Evolutionary conservation across 2,888 invertebrate species (phyloP), one percentile per base, ranked within the genome.

Genomic region (Sipha maydis): DNA sequence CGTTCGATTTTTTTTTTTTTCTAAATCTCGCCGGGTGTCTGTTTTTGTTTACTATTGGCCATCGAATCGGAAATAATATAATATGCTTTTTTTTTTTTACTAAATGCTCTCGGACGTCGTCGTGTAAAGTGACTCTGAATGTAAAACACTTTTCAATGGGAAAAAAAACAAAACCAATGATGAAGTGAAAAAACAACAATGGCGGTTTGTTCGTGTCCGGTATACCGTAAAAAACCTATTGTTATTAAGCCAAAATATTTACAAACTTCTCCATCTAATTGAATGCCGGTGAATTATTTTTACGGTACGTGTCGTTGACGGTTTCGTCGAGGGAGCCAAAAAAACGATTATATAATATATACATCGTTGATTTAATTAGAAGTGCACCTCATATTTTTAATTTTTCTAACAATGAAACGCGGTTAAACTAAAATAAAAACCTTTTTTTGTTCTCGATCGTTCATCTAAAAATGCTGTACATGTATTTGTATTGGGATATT

Each of bases 151-250:
- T 85, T 77, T 82, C 86, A 80, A 88, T 88, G 86, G 80, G 80
- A 75, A 75, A 69, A 78, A 83, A 77, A 38, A 86, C 85, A 73
- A 80, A 80, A 88, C 80, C 80, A 82, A 88, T 67, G 86, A 88
- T 80, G 80, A 73, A 80, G 79, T 69, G 80, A 73, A 88, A 80
- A 80, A 88, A 75, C 86, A 88, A 88, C 86, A 88, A 88, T 88
- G 86, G 86, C 86, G 86, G 80, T 88, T 88, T 88, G 86, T 88
- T 88, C 86, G 86, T 88, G 86, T 88, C 86, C 86, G 86, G 86
- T 88, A 88, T 69, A 88, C 86, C 86, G 86, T 88, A 88, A 88
- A 88, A 86, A 88, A 88, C 80, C 86, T 88, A 88, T 88, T 88
- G 86, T 88, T 88, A 75, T 88, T 75, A 88, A 88, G 86, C 86